Percentiles rank a stretch among this genome's conserved stretches.
These are phyloP conservation scores for Drosophila cognata DNA, from an alignment of 2,888 invertebrate species.

Conservation along the genomic window DNA sequence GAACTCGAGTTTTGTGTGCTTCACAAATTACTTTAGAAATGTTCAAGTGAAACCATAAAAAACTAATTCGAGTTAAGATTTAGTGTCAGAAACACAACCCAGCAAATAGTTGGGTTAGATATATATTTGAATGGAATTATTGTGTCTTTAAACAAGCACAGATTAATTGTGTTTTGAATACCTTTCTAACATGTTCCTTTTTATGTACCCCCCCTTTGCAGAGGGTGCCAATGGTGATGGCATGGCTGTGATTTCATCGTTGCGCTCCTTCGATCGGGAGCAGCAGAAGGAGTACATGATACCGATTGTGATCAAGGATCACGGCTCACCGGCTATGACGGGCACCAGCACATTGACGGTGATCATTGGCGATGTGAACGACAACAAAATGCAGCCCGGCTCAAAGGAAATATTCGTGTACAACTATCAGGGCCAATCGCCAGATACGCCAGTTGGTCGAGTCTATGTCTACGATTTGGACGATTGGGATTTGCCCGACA, in stretches of 20 bases:
- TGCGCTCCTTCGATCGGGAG: constrained; percentile 97
- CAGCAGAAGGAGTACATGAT: constrained; percentile 98
- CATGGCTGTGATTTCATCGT: constrained; percentile 98
- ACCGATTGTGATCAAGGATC: constrained; percentile 98
- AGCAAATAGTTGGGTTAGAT: neutral
- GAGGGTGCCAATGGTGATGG: constrained; percentile 99
- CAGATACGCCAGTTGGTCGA: constrained; percentile 95
- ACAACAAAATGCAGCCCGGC: constrained; percentile 99
- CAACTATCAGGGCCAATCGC: constrained; percentile 96
- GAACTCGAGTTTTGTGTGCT: constrained; percentile 1
- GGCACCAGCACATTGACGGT: constrained; percentile 98
- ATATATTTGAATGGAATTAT: neutral
- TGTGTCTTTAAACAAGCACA: neutral
- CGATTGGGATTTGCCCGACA: constrained; percentile 99
- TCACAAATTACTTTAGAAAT: neutral
- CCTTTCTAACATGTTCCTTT: neutral
- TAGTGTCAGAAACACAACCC: neutral
- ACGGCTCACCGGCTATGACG: constrained; percentile 97
- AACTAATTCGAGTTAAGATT: neutral
- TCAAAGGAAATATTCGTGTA: constrained; percentile 98
- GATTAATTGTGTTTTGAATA: neutral
- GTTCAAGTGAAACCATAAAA: neutral
- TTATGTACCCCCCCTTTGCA: constrained; percentile 79
- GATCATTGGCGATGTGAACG: constrained; percentile 98
- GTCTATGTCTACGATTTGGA: constrained; percentile 99